phyloP scores from a whole-genome alignment of 2,888 invertebrate species.

The Glomeris marginata region DNA sequence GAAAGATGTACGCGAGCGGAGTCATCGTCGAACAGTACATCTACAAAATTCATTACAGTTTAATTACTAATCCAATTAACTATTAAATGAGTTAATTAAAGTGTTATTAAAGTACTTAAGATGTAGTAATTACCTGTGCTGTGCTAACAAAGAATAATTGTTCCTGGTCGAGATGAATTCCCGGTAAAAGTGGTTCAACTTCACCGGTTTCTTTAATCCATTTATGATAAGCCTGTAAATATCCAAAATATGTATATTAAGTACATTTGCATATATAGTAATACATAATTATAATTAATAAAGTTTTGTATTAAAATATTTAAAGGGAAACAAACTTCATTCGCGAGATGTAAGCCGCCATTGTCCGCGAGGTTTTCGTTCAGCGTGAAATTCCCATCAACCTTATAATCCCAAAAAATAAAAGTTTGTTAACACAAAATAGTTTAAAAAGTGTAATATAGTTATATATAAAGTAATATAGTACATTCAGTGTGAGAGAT shows the following conservation, averaged over 20 bases:
- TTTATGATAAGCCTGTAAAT: constrained; percentile 24
- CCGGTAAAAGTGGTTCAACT: constrained; percentile 30
- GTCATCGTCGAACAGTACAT: constrained; percentile 37
- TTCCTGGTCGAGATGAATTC: constrained; percentile 32
- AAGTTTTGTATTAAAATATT: not conserved
- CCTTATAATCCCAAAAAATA: constrained; percentile 23
- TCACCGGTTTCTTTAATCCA: constrained; percentile 13
- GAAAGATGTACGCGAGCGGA: constrained; percentile 36
- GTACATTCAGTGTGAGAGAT: constrained; percentile 35
- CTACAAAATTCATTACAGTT: constrained; percentile 26
- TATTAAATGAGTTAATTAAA: no score
- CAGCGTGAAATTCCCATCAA: constrained; percentile 38
- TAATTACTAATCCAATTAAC: no score
- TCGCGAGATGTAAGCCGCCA: constrained; percentile 34
- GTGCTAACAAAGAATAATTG: constrained; percentile 38
- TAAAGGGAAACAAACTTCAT: constrained; percentile 19
- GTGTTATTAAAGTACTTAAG: not conserved
- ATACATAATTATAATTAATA: not conserved
- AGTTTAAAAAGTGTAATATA: not conserved
- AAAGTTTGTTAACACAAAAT: not conserved
- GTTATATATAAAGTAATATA: not conserved
- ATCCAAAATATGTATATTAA: not conserved
- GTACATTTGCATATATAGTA: not conserved
- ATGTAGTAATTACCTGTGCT: constrained; percentile 31
- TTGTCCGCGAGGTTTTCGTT: constrained; percentile 40